Evolutionary conservation across 2,797 vertebrate genomes (phyloP).

Genomic region (Cottoperca gobio): DNA sequence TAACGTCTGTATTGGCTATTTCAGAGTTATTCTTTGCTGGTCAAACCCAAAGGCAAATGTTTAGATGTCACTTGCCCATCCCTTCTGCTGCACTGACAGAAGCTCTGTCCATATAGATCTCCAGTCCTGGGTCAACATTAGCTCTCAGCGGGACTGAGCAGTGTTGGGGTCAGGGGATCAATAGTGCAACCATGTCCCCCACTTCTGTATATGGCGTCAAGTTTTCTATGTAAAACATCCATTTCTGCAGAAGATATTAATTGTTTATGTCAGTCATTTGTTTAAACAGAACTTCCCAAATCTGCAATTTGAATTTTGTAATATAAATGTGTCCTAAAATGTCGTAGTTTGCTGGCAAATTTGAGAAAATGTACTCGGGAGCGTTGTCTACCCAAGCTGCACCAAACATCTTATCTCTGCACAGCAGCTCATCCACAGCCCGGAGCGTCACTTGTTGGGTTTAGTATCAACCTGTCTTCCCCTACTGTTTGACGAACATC

Average conservation of each 20-base stretch:
- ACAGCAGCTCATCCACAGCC: constrained; percentile 55
- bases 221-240: background rate
- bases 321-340: constrained; percentile 12
- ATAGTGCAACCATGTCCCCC: constrained; percentile 41
- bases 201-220: too few relatives aligned
- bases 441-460: constrained; percentile 57
- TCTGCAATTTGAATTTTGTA: background rate
- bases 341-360: background rate
- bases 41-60: constrained; percentile 79
- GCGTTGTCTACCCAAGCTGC: constrained; percentile 12
- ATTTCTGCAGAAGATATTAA: background rate
- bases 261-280: background rate
- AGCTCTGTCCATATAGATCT: constrained; percentile 69
- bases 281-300: background rate
- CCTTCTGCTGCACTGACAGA: constrained; percentile 70
- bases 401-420: constrained; percentile 33
- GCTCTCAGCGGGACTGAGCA: constrained; percentile 57
- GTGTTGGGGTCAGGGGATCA: constrained; percentile 70
- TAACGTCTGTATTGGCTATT: constrained; percentile 31
- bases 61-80: constrained; percentile 66
- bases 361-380: constrained; percentile 2
- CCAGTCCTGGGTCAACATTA: constrained; percentile 76
- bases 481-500: constrained; percentile 56
- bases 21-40: constrained; percentile 60
- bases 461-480: constrained; percentile 59